Base-by-base conservation (phyloP, 2,113 vertebrate genomes). In the Takifugu bimaculatus region DNA sequence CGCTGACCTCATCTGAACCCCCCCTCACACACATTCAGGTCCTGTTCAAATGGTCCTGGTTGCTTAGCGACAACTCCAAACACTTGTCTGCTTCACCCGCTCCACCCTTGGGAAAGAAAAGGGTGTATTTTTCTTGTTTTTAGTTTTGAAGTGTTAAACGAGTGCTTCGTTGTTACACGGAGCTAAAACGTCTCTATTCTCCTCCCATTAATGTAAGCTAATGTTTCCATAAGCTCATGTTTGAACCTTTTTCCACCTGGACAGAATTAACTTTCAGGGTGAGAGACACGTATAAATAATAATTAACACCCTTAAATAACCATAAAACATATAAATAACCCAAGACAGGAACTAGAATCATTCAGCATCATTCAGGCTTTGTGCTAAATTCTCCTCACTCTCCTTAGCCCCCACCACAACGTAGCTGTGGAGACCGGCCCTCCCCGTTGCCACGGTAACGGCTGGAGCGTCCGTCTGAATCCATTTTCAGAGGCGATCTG, bases 371-470 rank as follows among this genome's bases (percentile, higher is more conserved):
- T 39, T 39, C 35, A 39, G 35, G 2, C 35, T 39, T 6, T 39
- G 7, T 11, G 35, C 35, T 39, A 3, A 39, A 39, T 27, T 60
- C 15, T 54, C 44, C 5, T 28, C 72, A 43, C 65, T 42, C 61
- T 45, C 45, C 59, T 15, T 15, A 13, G 4, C 51, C 27, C 70
- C 77, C 67, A 61, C 52, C 62, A 53, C 26, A 45, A 48, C 20
- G 72, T 78, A 57, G 76, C 83, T 70, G 32, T 74, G 87, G 80
- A 71, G 80, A 84, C 75, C 65, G 64, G 59, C 63, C 53, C 68
- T 69, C 65, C 49, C 54, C 44, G 57, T 83, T 4, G 28, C 75
- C 85, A 54, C 26, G 75, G 85, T 50, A 82, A 89, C 83, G 2
- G 42, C 76, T 50, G 57, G 9, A 57, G 39, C 78, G 75, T 72